phyloP scores from a whole-genome alignment of 2,113 vertebrate genomes.

The Halichoerus grypus region DNA sequence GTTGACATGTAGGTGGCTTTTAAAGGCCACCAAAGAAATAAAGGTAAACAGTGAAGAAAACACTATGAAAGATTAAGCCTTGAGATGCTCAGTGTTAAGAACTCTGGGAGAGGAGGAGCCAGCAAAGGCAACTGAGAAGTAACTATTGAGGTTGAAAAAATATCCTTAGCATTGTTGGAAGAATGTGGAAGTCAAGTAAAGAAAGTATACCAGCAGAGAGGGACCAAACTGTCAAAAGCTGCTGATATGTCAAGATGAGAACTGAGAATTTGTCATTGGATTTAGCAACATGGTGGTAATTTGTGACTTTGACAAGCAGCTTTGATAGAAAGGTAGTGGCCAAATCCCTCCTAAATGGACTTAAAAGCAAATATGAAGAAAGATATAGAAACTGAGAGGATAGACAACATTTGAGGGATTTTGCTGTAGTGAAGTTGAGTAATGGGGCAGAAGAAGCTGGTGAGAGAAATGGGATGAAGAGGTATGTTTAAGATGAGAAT shows the following conservation, averaged over 20 bases:
- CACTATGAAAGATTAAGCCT: not conserved
- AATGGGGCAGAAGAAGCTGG: not conserved
- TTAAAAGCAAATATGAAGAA: not conserved
- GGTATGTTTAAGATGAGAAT: not conserved
- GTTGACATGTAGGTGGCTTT: not conserved
- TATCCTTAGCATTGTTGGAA: not conserved
- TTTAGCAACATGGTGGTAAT: not conserved
- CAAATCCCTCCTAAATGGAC: not conserved
- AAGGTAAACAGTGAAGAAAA: not conserved
- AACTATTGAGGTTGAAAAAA: not conserved
- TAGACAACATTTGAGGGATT: conserved; percentile 10
- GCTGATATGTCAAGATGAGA: not conserved
- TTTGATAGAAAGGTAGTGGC: not conserved
- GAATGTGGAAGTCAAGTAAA: conserved; percentile 3
- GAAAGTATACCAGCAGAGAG: not conserved
- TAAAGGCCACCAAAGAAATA: not conserved
- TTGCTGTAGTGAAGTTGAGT: not conserved
- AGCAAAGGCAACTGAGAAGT: conserved; percentile 29
- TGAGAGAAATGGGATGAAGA: conserved; percentile 24
- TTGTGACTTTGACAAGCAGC: conserved; percentile 18
- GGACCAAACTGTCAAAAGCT: not conserved
- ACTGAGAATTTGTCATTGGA: not conserved
- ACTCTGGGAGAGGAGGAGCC: conserved; percentile 25
- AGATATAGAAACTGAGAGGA: not conserved
- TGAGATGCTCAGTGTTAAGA: not conserved